Conservation (phyloP, 2,888 invertebrate genomes). For the Lysandra bellargus region DNA sequence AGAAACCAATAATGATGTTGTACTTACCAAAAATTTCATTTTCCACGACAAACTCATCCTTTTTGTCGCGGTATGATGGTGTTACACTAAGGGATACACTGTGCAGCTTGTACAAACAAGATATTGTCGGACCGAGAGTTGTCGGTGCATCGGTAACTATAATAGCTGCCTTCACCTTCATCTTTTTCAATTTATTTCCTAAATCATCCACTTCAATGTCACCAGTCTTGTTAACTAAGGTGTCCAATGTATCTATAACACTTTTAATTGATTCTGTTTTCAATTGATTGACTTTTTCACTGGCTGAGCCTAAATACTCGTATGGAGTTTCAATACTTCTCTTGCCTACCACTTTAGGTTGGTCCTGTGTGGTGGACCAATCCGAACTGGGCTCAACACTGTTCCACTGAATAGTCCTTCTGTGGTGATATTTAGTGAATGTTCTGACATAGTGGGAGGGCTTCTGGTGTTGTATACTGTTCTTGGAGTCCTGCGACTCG, state of each 20-base stretch:
- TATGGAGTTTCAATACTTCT: conserved; percentile 59
- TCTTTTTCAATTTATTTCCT: conserved; percentile 51
- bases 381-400: conserved; percentile 51
- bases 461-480: conserved; percentile 64
- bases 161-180: conserved; percentile 55
- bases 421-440: conserved; percentile 73
- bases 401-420: conserved; percentile 68
- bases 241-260: conserved; percentile 53
- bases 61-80: conserved; percentile 61
- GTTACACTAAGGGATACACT: conserved; percentile 65
- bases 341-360: conserved; percentile 55
- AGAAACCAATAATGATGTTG: not conserved
- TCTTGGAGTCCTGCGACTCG: conserved; percentile 60
- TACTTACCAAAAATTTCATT: conserved; percentile 64
- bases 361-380: conserved; percentile 52
- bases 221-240: conserved; percentile 49
- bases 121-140: conserved; percentile 56
- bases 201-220: conserved; percentile 55
- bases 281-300: conserved; percentile 51
- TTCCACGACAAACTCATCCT: conserved; percentile 62
- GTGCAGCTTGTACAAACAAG: conserved; percentile 67
- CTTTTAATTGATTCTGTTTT: conserved; percentile 46
- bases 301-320: conserved; percentile 51
- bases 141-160: conserved; percentile 53
- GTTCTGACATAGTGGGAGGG: conserved; percentile 71